Evolutionary conservation across 2,888 invertebrate genomes (phyloP).

Genomic region (Chydorus sphaericus): DNA sequence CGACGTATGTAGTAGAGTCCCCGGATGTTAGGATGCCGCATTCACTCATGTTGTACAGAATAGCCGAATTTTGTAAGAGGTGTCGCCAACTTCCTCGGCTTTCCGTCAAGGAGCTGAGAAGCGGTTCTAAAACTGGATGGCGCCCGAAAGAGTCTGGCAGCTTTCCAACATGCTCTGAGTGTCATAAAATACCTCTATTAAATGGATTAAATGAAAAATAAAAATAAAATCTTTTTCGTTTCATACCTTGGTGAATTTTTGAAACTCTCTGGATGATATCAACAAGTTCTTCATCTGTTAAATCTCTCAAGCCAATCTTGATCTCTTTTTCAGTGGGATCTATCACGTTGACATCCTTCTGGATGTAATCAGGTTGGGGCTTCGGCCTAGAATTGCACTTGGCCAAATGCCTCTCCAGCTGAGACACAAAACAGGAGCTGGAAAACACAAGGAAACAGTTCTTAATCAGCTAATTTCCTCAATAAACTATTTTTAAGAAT

Average conservation of each 20-base stretch:
- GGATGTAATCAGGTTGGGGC: slow-evolving; percentile 19
- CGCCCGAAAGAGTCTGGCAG: slow-evolving; percentile 22
- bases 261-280: slow-evolving; percentile 18
- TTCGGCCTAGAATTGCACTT: slow-evolving; percentile 28
- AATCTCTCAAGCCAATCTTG: slow-evolving; percentile 12
- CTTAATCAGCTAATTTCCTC: background rate
- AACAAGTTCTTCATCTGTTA: slow-evolving; percentile 20
- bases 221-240: background rate
- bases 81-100: slow-evolving; percentile 40
- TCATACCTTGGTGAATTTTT: slow-evolving; percentile 19
- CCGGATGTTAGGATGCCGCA: slow-evolving; percentile 37
- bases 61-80: slow-evolving; percentile 57
- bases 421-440: slow-evolving; percentile 30
- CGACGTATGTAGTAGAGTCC: slow-evolving; percentile 36
- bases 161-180: slow-evolving; percentile 17
- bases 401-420: slow-evolving; percentile 29
- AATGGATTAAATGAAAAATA: background rate
- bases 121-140: slow-evolving; percentile 25
- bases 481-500: background rate
- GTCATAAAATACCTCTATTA: background rate
- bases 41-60: slow-evolving; percentile 51
- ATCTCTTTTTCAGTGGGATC: background rate
- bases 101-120: slow-evolving; percentile 24
- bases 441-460: background rate
- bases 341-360: slow-evolving; percentile 16